Base-by-base conservation (phyloP, 2,888 invertebrate species). In the Eupithecia subfuscata region DNA sequence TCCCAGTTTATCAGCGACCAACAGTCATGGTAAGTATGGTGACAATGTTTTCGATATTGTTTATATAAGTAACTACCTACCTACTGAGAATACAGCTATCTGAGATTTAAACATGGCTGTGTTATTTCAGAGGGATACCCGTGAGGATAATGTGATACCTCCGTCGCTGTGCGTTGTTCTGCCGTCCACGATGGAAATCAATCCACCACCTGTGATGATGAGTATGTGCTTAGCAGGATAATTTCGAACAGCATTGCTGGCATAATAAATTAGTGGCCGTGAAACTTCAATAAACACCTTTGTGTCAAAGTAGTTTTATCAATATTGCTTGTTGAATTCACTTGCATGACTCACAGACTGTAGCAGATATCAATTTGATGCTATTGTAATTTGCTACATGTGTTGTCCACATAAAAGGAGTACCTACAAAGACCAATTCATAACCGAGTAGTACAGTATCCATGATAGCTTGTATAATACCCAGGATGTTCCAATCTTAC, bases 91-190 rank as follows among this genome's bases (percentile, higher is more conserved):
- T 18, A 18, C 7, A 52, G 82, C 83, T 85, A 84, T 87, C 88
- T 90, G 88, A 90, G 90, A 90, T 88, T 88, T 67, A 72, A 43
- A 71, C 16, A 73, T 68, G 73, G 75, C 83, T 84, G 78, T 84
- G 78, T 84, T 88, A 79, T 92, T 91, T 82, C 90, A 94, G 94
- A 93, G 84, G 83, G 88, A 90, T 80, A 83, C 87, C 80, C 88
- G 90, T 77, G 85, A 83, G 82, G 94, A 94, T 77, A 90, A 85
- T 83, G 84, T 91, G 76, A 88, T 88, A 73, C 88, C 90, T 60
- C 83, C 92, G 81, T 86, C 90, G 72, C 94, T 95, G 60, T 87
- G 93, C 82, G 94, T 94, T 73, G 91, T 95, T 79, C 84, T 95
- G 80, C 93, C 94, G 45, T 82, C 89, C 18, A 80, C 90, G 14